Evolutionary conservation across 2,888 invertebrate species (phyloP).

Genomic region (Drosophila nr. fundita): DNA sequence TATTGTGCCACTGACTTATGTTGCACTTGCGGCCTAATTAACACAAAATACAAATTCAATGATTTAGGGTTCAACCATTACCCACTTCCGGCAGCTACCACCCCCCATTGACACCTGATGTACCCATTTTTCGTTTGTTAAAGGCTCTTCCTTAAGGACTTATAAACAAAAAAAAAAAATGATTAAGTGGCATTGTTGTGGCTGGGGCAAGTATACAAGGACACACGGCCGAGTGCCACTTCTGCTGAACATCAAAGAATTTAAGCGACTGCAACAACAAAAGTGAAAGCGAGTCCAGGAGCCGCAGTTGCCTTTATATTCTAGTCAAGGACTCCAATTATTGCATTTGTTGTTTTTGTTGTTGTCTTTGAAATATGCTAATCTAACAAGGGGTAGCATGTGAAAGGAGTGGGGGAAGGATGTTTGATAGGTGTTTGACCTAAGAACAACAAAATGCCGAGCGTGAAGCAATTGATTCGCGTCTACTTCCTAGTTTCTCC

Average conservation of each 20-base stretch:
- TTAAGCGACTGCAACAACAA: slow-evolving; percentile 64
- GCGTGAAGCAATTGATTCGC: slow-evolving; percentile 73
- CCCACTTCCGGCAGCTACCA: neutral
- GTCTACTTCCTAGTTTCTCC: slow-evolving; percentile 67
- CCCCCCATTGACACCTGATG: slow-evolving; percentile 39
- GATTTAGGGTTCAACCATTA: slow-evolving; percentile 46
- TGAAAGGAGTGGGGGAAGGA: neutral
- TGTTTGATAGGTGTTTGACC: slow-evolving; percentile 9
- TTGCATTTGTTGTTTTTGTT: slow-evolving; percentile 62
- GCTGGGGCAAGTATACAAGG: slow-evolving; percentile 58
- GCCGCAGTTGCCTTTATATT: neutral
- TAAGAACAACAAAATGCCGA: slow-evolving; percentile 41
- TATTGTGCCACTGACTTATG: slow-evolving; percentile 40
- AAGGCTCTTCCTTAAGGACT: slow-evolving; percentile 26
- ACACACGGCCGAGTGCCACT: slow-evolving; percentile 75
- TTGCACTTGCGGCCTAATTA: slow-evolving; percentile 65
- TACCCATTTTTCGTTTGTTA: slow-evolving; percentile 26
- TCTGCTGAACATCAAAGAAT: slow-evolving; percentile 79
- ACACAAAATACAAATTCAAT: slow-evolving; percentile 51
- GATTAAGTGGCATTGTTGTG: slow-evolving; percentile 64
- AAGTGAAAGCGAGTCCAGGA: slow-evolving; percentile 70
- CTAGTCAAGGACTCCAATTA: slow-evolving; percentile 75
- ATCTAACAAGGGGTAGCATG: slow-evolving; percentile 53
- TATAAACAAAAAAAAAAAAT: slow-evolving; percentile 26
- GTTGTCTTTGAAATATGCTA: slow-evolving; percentile 79